Base-by-base conservation (phyloP, 2,888 invertebrate species). In the Gortyna flavago region DNA sequence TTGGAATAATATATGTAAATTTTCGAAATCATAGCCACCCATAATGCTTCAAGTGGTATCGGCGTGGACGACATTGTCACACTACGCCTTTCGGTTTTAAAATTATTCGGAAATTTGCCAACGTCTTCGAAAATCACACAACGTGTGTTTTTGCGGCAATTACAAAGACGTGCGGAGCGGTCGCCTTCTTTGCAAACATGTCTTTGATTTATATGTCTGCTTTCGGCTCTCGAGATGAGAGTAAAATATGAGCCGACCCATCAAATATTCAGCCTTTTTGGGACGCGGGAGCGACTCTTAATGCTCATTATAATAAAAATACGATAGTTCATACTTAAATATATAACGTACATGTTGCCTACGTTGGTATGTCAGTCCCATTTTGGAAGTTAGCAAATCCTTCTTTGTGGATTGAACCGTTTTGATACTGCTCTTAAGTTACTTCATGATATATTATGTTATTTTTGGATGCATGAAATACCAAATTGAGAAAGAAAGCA, bases 231-330 rank as follows among this genome's bases (percentile, higher is more conserved):
- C 89, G 88, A 90, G 91, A 94, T 93, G 91, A 92, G 93, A 94
- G 93, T 96, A 95, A 96, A 96, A 95, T 96, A 96, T 96, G 95
- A 96, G 94, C 88, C 93, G 85, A 93, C 92, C 91, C 93, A 94
- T 96, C 95, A 96, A 96, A 96, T 94, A 94, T 95, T 95, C 95
- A 93, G 90, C 91, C 95, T 93, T 95, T 95, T 96, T 94, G 93
- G 94, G 93, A 91, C 86, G 82, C 92, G 84, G 90, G 91, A 93
- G 94, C 93, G 93, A 92, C 93, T 94, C 91, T 95, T 93, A 93
- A 93, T 92, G 92, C 92, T 96, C 94, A 95, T 96, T 96, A 95
- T 94, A 96, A 96, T 96, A 96, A 96, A 96, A 95, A 95, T 93
- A 92, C 95, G 89, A 96, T 95, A 95, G 94, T 93, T 96, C 95